Conservation (phyloP, 2,113 vertebrate species). For the Mastomys coucha region DNA sequence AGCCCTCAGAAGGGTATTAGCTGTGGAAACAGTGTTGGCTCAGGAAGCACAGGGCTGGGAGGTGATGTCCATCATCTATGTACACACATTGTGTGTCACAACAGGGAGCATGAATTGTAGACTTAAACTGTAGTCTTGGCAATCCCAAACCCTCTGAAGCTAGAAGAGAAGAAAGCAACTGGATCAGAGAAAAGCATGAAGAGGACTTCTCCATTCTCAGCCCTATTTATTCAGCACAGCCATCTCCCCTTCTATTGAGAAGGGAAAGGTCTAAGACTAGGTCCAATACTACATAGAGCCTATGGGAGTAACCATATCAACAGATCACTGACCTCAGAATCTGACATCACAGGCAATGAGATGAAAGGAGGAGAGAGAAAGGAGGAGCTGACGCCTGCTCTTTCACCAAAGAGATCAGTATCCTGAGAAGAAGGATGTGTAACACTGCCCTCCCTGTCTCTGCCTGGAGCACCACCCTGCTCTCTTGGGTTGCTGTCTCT, state of each 20-base stretch:
- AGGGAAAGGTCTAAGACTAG: background rate
- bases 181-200: background rate
- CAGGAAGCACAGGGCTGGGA: background rate
- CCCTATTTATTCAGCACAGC: too few species aligned
- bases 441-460: background rate
- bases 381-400: background rate
- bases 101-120: background rate
- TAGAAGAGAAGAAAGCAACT: background rate
- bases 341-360: background rate
- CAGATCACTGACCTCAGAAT: background rate
- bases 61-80: background rate
- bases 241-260: too few species aligned
- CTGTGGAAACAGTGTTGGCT: background rate
- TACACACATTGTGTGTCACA: too few species aligned
- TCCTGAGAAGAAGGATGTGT: background rate
- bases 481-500: background rate
- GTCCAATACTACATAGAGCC: rapidly evolving
- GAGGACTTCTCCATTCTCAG: background rate
- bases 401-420: background rate
- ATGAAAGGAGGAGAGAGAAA: background rate
- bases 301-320: background rate
- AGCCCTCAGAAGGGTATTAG: rapidly evolving
- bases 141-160: background rate
- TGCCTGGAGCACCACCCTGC: background rate
- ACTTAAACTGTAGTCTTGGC: background rate